Percentiles rank a stretch among this genome's conserved stretches.
phyloP scores from a whole-genome alignment of 2,113 vertebrate genomes.

The Natator depressus region DNA sequence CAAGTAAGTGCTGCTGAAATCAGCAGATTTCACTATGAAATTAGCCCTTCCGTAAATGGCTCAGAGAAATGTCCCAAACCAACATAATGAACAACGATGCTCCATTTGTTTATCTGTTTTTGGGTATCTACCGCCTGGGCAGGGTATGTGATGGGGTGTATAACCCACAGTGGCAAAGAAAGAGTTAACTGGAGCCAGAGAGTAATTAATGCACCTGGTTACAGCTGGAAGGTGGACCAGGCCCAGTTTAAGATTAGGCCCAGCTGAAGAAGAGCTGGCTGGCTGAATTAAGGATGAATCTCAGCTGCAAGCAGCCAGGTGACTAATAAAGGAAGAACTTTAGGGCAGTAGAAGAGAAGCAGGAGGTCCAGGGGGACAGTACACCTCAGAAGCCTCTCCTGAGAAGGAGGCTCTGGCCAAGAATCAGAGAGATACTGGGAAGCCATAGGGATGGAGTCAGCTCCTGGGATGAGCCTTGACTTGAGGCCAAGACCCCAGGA shows the following conservation, averaged over 20 bases:
- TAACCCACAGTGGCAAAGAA: not conserved
- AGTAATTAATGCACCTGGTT: not conserved
- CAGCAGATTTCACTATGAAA: not conserved
- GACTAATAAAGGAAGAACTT: not conserved
- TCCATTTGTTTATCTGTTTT: not conserved
- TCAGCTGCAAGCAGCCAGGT: not conserved
- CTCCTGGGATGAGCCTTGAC: not conserved
- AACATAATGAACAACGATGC: not conserved
- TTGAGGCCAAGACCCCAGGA: not conserved
- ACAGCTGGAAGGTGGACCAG: not conserved
- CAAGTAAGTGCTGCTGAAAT: slow-evolving; percentile 18
- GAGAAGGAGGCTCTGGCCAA: not conserved
- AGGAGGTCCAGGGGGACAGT: not conserved
- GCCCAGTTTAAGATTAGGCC: not conserved
- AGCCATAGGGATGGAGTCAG: not conserved
- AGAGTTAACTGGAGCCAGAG: not conserved
- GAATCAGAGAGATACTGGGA: not conserved
- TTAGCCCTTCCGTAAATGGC: not conserved
- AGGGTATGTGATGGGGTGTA: too few species aligned
- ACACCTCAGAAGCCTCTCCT: not conserved
- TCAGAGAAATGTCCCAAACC: not conserved
- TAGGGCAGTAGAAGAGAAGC: too few species aligned
- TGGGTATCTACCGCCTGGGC: too few species aligned
- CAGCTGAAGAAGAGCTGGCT: not conserved
- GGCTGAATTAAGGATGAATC: not conserved